These are phyloP conservation scores for Onchidella celtica DNA, from an alignment of 2,888 invertebrate genomes.

Conservation along the genomic window DNA sequence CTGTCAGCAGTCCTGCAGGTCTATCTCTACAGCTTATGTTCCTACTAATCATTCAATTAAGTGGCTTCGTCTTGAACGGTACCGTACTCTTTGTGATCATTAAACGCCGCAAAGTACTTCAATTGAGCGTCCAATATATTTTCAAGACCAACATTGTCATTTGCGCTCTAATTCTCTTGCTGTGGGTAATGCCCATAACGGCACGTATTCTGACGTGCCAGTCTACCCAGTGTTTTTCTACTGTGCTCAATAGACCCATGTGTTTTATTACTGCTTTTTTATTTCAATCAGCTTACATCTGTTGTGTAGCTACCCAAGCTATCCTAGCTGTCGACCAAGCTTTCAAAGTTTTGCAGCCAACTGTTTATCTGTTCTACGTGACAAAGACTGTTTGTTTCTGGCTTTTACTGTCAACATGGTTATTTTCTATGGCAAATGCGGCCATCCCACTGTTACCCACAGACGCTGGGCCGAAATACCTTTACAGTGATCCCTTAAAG, in stretches of 20 bases:
- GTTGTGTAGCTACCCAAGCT: not conserved
- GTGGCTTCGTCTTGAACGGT: constrained; percentile 8
- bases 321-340: constrained; percentile 9
- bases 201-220: not conserved
- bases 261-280: constrained; percentile 9
- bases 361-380: not conserved
- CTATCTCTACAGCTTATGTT: not conserved
- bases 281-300: constrained; percentile 27
- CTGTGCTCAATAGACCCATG: not conserved
- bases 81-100: not conserved
- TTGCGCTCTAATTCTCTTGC: constrained; percentile 24
- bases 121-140: constrained; percentile 17
- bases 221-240: not conserved
- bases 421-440: not conserved
- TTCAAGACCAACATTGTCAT: constrained; percentile 1
- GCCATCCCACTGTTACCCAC: not conserved
- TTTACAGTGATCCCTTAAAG: not conserved
- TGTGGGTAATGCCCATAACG: constrained; percentile 16
- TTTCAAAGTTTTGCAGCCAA: not conserved
- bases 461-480: not conserved
- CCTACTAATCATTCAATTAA: not conserved
- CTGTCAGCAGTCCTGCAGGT: no score
- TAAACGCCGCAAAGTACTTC: not conserved
- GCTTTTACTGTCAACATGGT: not conserved
- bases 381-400: not conserved